Conservation (phyloP, 2,888 invertebrate species). For the Rhingia campestris region DNA sequence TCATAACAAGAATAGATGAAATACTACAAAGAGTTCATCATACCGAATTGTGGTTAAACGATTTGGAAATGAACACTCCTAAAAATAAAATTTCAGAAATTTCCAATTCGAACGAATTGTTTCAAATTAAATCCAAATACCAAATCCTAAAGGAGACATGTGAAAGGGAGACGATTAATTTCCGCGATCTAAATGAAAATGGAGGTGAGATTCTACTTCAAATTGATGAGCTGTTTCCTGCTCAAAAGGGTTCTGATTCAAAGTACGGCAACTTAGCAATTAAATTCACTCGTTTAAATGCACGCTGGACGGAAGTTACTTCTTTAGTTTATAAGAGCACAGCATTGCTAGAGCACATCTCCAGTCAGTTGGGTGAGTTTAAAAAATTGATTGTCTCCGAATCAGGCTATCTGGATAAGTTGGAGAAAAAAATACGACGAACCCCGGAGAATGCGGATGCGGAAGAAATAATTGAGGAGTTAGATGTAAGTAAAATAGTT, state of each 20-base stretch:
- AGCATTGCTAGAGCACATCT: constrained; percentile 88
- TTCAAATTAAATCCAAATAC: constrained; percentile 88
- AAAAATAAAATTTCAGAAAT: constrained; percentile 84
- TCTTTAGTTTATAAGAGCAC: constrained; percentile 88
- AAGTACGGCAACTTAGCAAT: constrained; percentile 86
- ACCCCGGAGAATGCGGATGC: constrained; percentile 91
- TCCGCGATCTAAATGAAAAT: constrained; percentile 87
- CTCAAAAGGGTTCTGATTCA: constrained; percentile 77
- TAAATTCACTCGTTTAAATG: constrained; percentile 87
- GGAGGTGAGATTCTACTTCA: constrained; percentile 87
- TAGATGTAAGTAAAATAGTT: constrained; percentile 87
- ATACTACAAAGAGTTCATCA: constrained; percentile 79
- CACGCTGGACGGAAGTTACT: constrained; percentile 88
- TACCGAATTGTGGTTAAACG: constrained; percentile 86
- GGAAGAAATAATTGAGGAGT: constrained; percentile 95
- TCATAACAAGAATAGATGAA: constrained; percentile 79
- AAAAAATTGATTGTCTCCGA: constrained; percentile 89
- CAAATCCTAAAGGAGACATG: constrained; percentile 89
- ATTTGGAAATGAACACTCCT: constrained; percentile 86
- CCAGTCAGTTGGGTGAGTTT: constrained; percentile 90
- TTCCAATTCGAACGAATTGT: constrained; percentile 87
- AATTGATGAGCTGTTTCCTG: constrained; percentile 83
- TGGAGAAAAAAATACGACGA: constrained; percentile 89
- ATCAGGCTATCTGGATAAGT: constrained; percentile 90
- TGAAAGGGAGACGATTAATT: constrained; percentile 87